phyloP scores from a whole-genome alignment of 2,797 vertebrate genomes.

The Smutsia gigantea region DNA sequence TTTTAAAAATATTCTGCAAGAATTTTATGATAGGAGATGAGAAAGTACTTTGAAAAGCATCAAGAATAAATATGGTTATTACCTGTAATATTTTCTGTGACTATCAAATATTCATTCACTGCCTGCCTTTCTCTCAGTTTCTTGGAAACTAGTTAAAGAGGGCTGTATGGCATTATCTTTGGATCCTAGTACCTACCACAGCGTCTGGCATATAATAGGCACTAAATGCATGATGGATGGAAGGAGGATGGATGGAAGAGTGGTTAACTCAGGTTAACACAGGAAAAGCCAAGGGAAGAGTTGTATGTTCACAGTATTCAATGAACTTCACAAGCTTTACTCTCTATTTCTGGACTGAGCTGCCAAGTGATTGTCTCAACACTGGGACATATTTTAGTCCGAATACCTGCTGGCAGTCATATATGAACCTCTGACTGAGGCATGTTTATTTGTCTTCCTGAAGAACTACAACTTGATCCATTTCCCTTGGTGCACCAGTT shows the following conservation, averaged over 20 bases:
- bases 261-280: neutral
- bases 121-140: neutral
- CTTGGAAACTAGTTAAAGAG: neutral
- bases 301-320: neutral
- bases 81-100: conserved; percentile 9
- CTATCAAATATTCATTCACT: neutral
- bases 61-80: conserved; percentile 10
- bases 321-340: neutral
- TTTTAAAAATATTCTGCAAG: neutral
- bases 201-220: neutral
- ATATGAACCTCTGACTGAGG: neutral
- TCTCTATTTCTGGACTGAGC: neutral
- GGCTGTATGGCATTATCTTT: neutral
- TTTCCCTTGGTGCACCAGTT: neutral
- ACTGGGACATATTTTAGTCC: neutral
- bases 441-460: neutral
- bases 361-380: neutral
- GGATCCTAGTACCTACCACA: neutral
- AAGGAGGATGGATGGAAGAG: neutral
- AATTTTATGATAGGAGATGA: neutral
- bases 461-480: neutral
- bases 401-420: neutral
- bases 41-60: conserved; percentile 1
- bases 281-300: neutral
- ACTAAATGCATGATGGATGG: neutral